Evolutionary conservation across 1,140 invertebrate species (phyloP).

Genomic region (Ptiloglossa arizonensis): DNA sequence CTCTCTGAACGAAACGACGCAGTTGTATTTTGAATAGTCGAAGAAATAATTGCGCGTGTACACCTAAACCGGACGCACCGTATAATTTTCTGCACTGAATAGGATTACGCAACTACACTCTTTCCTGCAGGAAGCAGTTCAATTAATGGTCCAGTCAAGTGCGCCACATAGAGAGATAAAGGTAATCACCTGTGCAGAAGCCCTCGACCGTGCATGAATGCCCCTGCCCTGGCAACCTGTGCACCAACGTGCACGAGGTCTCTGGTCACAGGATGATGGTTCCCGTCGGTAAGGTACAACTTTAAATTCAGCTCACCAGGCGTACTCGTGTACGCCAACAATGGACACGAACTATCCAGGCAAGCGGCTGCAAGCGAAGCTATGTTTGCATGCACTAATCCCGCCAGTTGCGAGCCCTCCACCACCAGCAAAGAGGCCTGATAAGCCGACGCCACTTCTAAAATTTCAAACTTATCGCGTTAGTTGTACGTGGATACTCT

Average conservation of each 20-base stretch:
- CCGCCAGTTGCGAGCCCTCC: conserved; percentile 92
- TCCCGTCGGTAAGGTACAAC: conserved; percentile 86
- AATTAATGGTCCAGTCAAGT: background rate
- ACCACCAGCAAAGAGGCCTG: conserved; percentile 91
- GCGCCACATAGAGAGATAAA: background rate
- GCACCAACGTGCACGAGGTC: conserved; percentile 95
- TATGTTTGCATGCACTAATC: conserved; percentile 91
- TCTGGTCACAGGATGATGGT: conserved; percentile 87
- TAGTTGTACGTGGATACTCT: background rate
- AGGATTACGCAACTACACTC: background rate
- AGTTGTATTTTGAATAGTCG: too few relatives aligned
- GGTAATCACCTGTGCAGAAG: conserved; percentile 87
- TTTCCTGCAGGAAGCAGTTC: background rate
- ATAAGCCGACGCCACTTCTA: conserved; percentile 91
- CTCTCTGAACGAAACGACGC: too few relatives aligned
- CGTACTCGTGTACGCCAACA: conserved; percentile 91
- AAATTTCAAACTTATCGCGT: conserved; percentile 25
- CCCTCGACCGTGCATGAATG: conserved; percentile 94
- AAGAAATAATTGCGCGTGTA: too few relatives aligned
- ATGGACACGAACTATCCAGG: conserved; percentile 87
- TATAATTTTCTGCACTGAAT: too few relatives aligned
- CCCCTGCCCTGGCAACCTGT: conserved; percentile 92
- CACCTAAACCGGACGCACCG: too few relatives aligned
- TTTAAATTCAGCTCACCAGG: conserved; percentile 93
- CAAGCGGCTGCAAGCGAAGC: conserved; percentile 91